Conservation (phyloP, 2,797 vertebrate species). For the Platalea minor region DNA sequence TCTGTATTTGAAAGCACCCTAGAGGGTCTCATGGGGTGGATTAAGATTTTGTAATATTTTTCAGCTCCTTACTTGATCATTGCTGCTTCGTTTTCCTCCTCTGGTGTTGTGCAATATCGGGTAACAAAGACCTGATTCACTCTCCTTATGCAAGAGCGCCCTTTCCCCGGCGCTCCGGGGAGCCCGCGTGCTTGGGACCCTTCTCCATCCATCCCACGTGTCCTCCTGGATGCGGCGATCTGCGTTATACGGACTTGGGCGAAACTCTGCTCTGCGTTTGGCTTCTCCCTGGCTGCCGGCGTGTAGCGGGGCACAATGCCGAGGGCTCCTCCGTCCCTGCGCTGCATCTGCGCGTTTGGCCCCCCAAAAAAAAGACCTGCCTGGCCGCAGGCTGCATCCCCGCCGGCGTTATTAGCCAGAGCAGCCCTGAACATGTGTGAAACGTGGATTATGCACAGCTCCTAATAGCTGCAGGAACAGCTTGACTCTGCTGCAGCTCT, state of each 20-base stretch:
- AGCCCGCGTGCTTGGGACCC: neutral
- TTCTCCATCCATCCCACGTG: fast-evolving
- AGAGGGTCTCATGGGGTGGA: constrained; percentile 41
- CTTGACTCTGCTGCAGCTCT: constrained; percentile 15
- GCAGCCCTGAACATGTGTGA: neutral
- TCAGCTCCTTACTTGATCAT: constrained; percentile 52
- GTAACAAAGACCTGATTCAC: constrained; percentile 47
- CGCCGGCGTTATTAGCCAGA: neutral
- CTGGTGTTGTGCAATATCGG: neutral
- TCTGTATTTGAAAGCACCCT: constrained; percentile 57
- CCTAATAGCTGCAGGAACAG: constrained; percentile 49
- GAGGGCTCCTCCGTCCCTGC: neutral
- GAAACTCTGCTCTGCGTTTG: fast-evolving
- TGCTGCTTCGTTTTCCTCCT: constrained; percentile 1
- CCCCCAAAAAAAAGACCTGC: neutral
- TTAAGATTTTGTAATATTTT: constrained; percentile 67
- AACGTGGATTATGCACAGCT: constrained; percentile 10
- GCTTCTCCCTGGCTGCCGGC: fast-evolving
- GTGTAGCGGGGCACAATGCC: fast-evolving
- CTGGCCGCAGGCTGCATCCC: neutral
- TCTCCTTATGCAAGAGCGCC: neutral
- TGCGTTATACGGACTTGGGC: fast-evolving
- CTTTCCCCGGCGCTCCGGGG: neutral
- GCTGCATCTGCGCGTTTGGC: fast-evolving
- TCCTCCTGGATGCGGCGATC: neutral